phyloP scores from a whole-genome alignment of 2,113 vertebrate species.

The Sinosuthora webbiana region DNA sequence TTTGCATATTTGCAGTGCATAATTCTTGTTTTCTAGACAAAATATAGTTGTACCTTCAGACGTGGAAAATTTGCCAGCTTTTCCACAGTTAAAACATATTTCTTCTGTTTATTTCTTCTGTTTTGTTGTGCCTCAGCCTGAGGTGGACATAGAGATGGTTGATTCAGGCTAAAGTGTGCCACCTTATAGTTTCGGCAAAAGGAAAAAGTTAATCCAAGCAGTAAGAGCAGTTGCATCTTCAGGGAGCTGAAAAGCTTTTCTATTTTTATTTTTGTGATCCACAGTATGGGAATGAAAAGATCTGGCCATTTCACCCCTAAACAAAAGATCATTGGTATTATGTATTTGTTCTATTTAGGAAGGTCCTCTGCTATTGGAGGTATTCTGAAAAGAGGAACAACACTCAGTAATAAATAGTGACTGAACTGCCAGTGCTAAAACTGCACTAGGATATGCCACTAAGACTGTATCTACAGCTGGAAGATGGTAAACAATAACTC shows the following conservation, averaged over 20 bases:
- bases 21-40: too few relatives aligned
- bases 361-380: neutral
- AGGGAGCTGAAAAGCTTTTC: conserved; percentile 4
- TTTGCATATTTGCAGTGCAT: neutral
- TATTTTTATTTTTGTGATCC: neutral
- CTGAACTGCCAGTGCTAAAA: neutral
- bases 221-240: neutral
- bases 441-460: neutral
- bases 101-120: neutral
- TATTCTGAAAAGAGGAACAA: neutral
- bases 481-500: neutral
- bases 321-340: neutral
- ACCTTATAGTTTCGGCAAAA: neutral
- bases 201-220: neutral
- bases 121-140: conserved; percentile 23
- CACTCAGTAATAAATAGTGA: neutral
- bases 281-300: neutral
- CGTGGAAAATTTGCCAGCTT: conserved; percentile 40
- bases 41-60: too few relatives aligned
- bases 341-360: neutral
- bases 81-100: neutral
- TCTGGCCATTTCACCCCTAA: neutral
- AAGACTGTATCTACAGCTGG: neutral
- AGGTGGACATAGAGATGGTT: neutral
- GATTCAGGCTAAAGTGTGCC: neutral